Evolutionary conservation across 2,113 vertebrate species (phyloP).

Genomic region (Pantherophis guttatus): DNA sequence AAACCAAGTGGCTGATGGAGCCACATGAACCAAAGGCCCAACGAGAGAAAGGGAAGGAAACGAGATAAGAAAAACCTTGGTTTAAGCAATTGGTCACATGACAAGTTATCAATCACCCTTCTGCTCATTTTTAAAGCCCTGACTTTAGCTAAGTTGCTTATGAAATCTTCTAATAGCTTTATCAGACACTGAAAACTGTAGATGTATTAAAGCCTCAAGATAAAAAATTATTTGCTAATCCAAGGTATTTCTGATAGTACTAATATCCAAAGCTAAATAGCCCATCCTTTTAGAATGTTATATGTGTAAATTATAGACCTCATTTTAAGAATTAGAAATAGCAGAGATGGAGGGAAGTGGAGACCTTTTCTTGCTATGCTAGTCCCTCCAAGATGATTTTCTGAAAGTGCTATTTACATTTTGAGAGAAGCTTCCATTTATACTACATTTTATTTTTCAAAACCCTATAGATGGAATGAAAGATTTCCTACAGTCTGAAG

Average conservation of each 20-base stretch:
- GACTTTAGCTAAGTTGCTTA: conserved; percentile 28
- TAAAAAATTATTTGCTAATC: neutral
- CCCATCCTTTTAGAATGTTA: neutral
- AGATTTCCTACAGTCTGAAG: neutral
- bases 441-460: neutral
- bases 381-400: neutral
- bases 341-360: neutral
- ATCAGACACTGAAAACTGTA: neutral
- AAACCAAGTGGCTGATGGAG: neutral
- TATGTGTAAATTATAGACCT: neutral
- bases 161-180: neutral
- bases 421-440: neutral
- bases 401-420: neutral
- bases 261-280: neutral
- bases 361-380: neutral
- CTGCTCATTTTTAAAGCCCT: neutral
- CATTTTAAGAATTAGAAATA: neutral
- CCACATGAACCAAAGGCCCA: conserved; percentile 17
- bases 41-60: neutral
- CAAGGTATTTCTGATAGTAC: neutral
- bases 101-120: conserved; percentile 5
- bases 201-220: neutral
- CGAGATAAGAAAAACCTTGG: neutral
- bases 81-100: conserved; percentile 20
- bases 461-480: neutral